Percentiles rank a stretch among this genome's conserved stretches.
Conservation (phyloP, 2,888 invertebrate genomes). For the Chaitophorus viminalis region DNA sequence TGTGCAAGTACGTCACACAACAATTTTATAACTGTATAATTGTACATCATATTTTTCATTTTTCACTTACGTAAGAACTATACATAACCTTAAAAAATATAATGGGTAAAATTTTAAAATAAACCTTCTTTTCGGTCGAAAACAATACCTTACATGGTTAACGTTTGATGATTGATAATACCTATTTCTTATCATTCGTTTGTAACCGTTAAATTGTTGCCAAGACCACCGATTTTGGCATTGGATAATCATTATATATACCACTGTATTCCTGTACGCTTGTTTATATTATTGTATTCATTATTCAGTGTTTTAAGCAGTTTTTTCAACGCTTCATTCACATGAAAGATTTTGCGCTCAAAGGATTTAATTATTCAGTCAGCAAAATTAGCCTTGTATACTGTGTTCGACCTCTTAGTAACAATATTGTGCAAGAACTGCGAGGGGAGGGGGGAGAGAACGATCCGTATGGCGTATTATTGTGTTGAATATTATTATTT, state of each 20-base stretch:
- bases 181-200: neutral
- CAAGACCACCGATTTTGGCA: no score
- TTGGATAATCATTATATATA: no score
- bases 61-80: neutral
- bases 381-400: neutral
- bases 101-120: no score
- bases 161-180: neutral
- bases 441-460: neutral
- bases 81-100: neutral
- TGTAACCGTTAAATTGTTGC: neutral
- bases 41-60: neutral
- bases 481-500: no score
- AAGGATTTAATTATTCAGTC: neutral
- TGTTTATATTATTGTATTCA: no score
- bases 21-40: no score
- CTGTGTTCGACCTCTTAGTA: no score
- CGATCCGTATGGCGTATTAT: no score
- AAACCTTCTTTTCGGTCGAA: neutral
- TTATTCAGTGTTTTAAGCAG: no score
- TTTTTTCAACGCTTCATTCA: neutral
- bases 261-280: no score
- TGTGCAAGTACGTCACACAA: no score
- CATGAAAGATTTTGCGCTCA: neutral
- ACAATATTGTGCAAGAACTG: neutral
- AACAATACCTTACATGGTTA: neutral